phyloP scores from a whole-genome alignment of 2,113 vertebrate genomes.

The Corvus moneduloides region DNA sequence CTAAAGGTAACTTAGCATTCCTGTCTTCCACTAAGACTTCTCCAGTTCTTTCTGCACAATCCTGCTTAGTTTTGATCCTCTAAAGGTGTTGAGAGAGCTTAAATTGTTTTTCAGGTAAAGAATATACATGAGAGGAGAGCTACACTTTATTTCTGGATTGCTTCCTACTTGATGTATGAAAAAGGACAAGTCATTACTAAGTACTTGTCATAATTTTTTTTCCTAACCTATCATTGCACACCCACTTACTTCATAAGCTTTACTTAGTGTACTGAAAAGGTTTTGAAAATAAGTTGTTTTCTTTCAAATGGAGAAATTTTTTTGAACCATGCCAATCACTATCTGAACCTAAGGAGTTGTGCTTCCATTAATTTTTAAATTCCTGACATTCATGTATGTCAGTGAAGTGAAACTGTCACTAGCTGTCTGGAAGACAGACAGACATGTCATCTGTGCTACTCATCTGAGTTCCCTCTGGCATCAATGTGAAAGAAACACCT shows the following conservation, averaged over 20 bases:
- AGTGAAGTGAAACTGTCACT: not conserved
- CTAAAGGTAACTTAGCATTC: slow-evolving; percentile 78
- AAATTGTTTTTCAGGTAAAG: not conserved
- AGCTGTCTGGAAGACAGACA: not conserved
- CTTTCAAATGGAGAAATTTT: not conserved
- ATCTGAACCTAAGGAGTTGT: not conserved
- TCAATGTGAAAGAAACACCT: not conserved
- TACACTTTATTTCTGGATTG: not conserved
- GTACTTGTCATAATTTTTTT: not conserved
- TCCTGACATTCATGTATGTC: not conserved
- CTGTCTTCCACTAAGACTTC: not conserved
- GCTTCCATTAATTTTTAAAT: not conserved
- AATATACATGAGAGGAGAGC: not conserved
- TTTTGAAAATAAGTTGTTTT: not conserved
- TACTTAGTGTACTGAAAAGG: not conserved
- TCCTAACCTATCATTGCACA: not conserved
- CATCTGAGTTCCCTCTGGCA: not conserved
- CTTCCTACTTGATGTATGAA: not conserved
- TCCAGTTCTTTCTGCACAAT: not conserved
- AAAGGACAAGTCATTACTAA: not conserved
- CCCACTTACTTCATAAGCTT: not conserved
- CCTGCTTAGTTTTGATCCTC: not conserved
- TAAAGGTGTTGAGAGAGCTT: not conserved
- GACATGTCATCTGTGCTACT: not conserved
- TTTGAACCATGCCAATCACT: not conserved